Evolutionary conservation across 2,797 vertebrate species (phyloP), one percentile per base, ranked within the genome.

Genomic region (Discoglossus pictus): DNA sequence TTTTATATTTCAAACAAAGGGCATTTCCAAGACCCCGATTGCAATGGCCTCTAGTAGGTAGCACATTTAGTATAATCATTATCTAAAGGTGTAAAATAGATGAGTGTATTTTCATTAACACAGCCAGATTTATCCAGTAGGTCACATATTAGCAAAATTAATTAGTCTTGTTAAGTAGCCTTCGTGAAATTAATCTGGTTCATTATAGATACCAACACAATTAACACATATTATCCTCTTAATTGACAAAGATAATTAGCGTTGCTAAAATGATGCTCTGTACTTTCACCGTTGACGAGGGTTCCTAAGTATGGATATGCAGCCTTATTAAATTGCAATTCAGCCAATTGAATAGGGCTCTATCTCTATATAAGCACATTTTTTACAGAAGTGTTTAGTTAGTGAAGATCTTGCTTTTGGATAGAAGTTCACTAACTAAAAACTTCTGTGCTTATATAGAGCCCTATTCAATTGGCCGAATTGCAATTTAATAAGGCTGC

Each of bases 191-290:
- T 2, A 15, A 43, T 31, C 40, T 46, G 35, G 55, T 40, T 56
- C 55, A 12, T 39, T 12, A 46, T 17, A 55, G 52, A 36, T 31
- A n/a, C 38, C 24, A 44, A 39, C 48, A 53, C 62, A 55, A 55
- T 65, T 54, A 65, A 31, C 62, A 35, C 40, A 24, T 18, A 24
- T 64, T 64, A 40, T 42, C 16, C 34, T 46, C 38, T 35, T 55
- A 44, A 55, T 38, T 65, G 51, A 36, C 27, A 46, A 20, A 54
- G 25, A 47, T 55, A 65, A 65, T 55, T 55, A 46, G 40, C 20
- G 55, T 54, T 38, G 23, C 8, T n/a, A 42, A 63, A 54, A 13
- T 10, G 24, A 35, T 35, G 18, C 12, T 12, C 51, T 55, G 36
- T 43, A 9, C n/a, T 40, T 64, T 31, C 54, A 44, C 27, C 23